A percentile compares a stretch with the other conserved stretches of the same genome.
Conservation (phyloP, 2,888 invertebrate species). For the Gymnosoma rotundatum region DNA sequence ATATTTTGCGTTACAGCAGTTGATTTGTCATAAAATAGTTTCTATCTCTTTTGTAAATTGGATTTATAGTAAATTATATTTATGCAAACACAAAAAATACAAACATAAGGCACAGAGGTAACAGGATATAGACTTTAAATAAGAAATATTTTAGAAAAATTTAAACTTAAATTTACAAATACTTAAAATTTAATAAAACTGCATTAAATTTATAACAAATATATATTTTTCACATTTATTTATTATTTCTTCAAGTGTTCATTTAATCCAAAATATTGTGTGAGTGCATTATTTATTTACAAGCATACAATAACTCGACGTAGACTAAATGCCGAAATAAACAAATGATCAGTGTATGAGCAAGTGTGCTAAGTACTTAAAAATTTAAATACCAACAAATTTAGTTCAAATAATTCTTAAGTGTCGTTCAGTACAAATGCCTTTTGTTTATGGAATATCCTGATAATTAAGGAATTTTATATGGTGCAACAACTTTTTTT, state of each 20-base stretch:
- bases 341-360: conserved; percentile 19
- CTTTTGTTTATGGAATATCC: no score
- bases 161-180: neutral
- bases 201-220: neutral
- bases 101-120: neutral
- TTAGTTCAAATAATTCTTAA: neutral
- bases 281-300: conserved; percentile 6
- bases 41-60: neutral
- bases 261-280: conserved; percentile 5
- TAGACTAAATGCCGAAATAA: conserved; percentile 16
- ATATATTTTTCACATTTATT: neutral
- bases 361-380: neutral
- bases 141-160: neutral
- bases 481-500: no score
- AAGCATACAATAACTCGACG: conserved; percentile 20
- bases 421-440: no score
- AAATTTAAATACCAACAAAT: neutral
- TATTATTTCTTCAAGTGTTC: neutral
- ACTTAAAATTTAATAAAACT: neutral
- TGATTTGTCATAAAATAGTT: neutral
- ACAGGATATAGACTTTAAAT: neutral
- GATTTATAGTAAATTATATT: neutral
- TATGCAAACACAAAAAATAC: neutral
- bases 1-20: neutral
- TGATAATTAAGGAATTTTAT: no score